Conservation (phyloP, 2,797 vertebrate genomes). For the Spheniscus humboldti region DNA sequence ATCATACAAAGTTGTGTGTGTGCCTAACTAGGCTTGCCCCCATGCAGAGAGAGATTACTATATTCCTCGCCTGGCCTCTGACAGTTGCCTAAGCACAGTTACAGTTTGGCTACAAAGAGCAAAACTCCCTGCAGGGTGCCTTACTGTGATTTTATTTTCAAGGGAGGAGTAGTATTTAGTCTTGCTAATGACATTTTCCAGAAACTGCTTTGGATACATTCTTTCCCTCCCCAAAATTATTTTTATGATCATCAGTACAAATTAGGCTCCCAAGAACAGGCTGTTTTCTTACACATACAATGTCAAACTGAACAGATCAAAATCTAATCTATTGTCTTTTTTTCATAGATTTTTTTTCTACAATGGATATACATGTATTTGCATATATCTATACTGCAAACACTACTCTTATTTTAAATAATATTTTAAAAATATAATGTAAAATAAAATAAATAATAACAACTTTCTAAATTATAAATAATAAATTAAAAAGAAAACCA, state of each 20-base stretch:
- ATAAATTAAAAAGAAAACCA: background rate
- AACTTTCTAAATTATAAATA: slow-evolving; percentile 3
- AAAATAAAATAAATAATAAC: background rate
- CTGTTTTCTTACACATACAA: background rate
- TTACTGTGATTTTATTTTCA: background rate
- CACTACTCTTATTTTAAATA: background rate
- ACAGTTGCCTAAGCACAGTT: background rate
- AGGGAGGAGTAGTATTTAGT: background rate
- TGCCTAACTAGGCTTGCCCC: background rate
- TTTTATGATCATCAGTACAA: background rate
- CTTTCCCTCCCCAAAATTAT: background rate
- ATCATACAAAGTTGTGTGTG: background rate
- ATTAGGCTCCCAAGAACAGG: background rate
- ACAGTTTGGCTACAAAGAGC: background rate
- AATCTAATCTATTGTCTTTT: background rate
- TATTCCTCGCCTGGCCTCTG: background rate
- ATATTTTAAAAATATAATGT: background rate
- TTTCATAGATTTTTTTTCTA: background rate
- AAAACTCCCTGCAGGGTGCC: background rate
- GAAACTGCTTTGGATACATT: background rate
- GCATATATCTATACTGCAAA: background rate
- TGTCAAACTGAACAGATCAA: background rate
- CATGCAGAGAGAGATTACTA: background rate
- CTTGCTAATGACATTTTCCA: background rate
- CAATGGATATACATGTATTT: background rate